These are phyloP conservation scores for Cirrhinus molitorella DNA, from an alignment of 2,797 vertebrate genomes.

Conservation along the genomic window DNA sequence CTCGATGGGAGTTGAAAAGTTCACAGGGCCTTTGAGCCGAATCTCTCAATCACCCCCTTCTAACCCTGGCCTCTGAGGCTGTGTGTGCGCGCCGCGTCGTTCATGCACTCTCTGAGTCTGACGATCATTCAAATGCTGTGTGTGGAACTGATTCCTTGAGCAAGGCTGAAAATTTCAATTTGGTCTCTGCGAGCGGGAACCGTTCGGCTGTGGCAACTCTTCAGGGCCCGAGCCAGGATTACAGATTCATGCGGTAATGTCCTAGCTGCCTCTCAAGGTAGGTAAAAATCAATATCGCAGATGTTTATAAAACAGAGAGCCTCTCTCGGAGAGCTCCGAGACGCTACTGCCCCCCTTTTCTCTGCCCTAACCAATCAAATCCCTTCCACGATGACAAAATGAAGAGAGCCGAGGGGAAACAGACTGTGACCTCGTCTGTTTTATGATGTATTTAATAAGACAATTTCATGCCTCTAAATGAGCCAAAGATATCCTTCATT, in stretches of 20 bases:
- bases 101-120: slow-evolving; percentile 37
- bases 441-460: slow-evolving; percentile 75
- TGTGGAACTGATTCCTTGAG: slow-evolving; percentile 47
- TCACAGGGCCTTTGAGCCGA: slow-evolving; percentile 66
- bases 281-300: slow-evolving; percentile 51
- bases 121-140: slow-evolving; percentile 44
- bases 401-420: slow-evolving; percentile 51
- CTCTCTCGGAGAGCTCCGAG: slow-evolving; percentile 12
- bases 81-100: background rate
- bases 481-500: slow-evolving; percentile 77
- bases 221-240: slow-evolving; percentile 28
- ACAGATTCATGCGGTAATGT: slow-evolving; percentile 38
- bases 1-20: slow-evolving; percentile 73
- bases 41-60: slow-evolving; percentile 47
- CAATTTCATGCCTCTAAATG: slow-evolving; percentile 73
- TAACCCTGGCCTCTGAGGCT: slow-evolving; percentile 32
- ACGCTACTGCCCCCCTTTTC: background rate
- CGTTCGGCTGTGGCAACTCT: slow-evolving; percentile 36
- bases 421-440: slow-evolving; percentile 69
- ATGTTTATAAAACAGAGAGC: slow-evolving; percentile 45
- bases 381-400: slow-evolving; percentile 61
- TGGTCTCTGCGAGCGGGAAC: slow-evolving; percentile 37
- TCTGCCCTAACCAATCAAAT: slow-evolving; percentile 58
- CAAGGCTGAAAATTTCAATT: slow-evolving; percentile 54
- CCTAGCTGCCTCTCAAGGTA: slow-evolving; percentile 41